Base-by-base conservation (phyloP, 1,140 invertebrate species). In the Drosophila pandora region DNA sequence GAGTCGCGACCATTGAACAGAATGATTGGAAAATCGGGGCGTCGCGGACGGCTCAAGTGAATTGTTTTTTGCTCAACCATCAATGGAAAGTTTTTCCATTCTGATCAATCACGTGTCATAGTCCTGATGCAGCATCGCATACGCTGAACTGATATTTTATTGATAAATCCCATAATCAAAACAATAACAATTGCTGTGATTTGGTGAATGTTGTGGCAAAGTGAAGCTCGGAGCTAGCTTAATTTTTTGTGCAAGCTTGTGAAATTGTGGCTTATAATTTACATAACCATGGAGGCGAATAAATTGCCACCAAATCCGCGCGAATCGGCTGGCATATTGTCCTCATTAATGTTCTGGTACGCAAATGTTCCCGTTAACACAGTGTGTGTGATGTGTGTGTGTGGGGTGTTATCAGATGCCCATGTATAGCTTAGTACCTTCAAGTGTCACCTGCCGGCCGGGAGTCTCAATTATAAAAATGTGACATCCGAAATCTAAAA, bases 321-420 rank as follows among this genome's bases (percentile, higher is more conserved):
- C 23, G 79, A 89, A 53, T 73, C 45, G 43, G 84, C 83, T n/a
- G 75, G 56, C 50, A 68, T 75, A 41, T 32, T 89, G 22, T 88
- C 83, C 21, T 41, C 84, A 6, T 43, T 88, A 9, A 88, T 88
- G 83, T 88, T 88, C 59, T 88, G 83, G 83, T 88, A 76, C 62
- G 83, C 58, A 23, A 13, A 48, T 5, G 30, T 34, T 61, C 23
- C 39, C 45, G 37, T 34, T 54, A 55, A 23, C 17, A 55, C 17
- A 55, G 45, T 17, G 47, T 8, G 39, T 34, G 49, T 52, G 12
- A 12, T 23, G 9, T 28, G 45, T 59, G 22, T 68, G 45, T 43
- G 25, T 22, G 13, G 30, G 45, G 9, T 23, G 21, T 50, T 45
- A 72, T 61, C 55, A 54, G 17, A 39, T 60, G 41, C 41, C 12